Evolutionary conservation across 2,113 vertebrate species (phyloP).

Genomic region (Entomyzon cyanotis): DNA sequence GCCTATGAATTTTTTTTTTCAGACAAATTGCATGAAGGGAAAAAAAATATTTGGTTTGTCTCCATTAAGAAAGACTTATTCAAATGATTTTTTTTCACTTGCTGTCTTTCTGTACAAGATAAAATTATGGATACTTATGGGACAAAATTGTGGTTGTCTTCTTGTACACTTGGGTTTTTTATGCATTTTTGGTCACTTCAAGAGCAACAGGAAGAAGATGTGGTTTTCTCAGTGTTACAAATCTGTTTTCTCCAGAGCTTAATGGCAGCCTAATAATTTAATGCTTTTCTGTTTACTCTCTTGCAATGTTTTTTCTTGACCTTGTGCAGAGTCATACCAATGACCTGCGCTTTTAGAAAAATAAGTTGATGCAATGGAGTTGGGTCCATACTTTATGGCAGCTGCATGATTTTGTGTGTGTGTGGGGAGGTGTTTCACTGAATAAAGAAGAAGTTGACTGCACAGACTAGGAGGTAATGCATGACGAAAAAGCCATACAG

Average conservation of each 20-base stretch:
- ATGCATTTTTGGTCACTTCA: background rate
- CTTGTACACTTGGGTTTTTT: background rate
- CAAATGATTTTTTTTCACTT: background rate
- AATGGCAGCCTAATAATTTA: background rate
- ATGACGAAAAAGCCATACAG: background rate
- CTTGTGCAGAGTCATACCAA: background rate
- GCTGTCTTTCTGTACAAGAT: background rate
- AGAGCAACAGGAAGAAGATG: background rate
- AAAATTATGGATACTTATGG: background rate
- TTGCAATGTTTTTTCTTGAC: background rate
- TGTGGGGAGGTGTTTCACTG: background rate
- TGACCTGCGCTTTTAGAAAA: background rate
- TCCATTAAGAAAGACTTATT: background rate
- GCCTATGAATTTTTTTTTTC: background rate
- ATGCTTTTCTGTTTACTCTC: background rate
- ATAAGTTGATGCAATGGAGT: background rate
- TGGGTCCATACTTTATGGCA: background rate
- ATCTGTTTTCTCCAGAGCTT: background rate
- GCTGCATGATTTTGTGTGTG: background rate
- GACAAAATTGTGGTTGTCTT: background rate
- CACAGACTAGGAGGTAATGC: background rate
- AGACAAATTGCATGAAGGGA: background rate
- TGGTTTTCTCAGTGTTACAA: background rate
- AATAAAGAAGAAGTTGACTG: background rate
- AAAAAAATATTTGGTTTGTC: background rate